phyloP scores from a whole-genome alignment of 2,888 invertebrate genomes.

The Andrena hattorfiana region DNA sequence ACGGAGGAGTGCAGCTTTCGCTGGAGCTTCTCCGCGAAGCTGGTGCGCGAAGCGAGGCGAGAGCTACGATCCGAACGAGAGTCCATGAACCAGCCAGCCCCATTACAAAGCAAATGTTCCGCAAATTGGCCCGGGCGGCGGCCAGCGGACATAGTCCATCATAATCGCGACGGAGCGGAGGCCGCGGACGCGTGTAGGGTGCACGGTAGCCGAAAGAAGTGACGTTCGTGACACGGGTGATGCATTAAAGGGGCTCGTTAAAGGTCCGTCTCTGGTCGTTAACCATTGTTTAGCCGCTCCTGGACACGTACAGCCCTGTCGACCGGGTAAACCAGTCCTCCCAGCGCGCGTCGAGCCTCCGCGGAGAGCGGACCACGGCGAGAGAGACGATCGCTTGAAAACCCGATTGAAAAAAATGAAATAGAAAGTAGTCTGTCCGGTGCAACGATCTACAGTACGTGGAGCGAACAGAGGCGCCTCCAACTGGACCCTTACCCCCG shows the following conservation, averaged over 20 bases:
- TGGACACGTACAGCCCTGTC: conserved; percentile 71
- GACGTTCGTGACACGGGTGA: conserved; percentile 57
- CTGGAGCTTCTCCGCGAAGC: too few species aligned
- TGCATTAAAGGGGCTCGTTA: conserved; percentile 67
- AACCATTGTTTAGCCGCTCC: conserved; percentile 71
- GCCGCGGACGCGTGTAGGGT: not conserved
- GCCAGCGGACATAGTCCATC: not conserved
- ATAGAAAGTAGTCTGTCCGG: conserved; percentile 84
- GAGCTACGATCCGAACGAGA: not conserved
- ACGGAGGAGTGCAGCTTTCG: too few species aligned
- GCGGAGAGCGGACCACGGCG: conserved; percentile 27
- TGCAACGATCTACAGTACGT: conserved; percentile 80
- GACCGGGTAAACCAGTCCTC: conserved; percentile 76
- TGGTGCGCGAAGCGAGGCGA: not conserved
- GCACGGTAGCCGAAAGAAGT: conserved; percentile 30
- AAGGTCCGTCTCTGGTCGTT: conserved; percentile 65
- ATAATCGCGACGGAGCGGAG: not conserved
- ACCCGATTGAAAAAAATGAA: conserved; percentile 77
- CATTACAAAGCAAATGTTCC: not conserved
- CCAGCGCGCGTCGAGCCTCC: conserved; percentile 8
- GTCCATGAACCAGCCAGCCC: not conserved
- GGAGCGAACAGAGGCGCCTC: conserved; percentile 74
- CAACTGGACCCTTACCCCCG: conserved; percentile 63
- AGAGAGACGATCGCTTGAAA: conserved; percentile 36
- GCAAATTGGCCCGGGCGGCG: not conserved